These are phyloP conservation scores for Tiliacea aurago DNA, from an alignment of 2,888 invertebrate genomes.

Conservation along the genomic window DNA sequence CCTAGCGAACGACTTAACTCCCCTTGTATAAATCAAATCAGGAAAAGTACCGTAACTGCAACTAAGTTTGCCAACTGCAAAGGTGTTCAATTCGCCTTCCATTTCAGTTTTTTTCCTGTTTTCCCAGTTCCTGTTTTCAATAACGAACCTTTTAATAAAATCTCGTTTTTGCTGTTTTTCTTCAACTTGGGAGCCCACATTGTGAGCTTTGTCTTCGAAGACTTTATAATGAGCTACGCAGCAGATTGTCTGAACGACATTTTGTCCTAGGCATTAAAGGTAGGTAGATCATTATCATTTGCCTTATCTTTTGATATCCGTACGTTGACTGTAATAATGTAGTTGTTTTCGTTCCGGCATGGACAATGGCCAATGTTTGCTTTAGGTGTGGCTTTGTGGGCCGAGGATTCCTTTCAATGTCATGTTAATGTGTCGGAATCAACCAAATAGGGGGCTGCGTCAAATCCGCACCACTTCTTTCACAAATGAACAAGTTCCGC, in stretches of 20 bases:
- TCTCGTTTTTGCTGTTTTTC: not conserved
- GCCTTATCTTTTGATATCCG: slow-evolving; percentile 65
- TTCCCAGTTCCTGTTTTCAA: slow-evolving; percentile 15
- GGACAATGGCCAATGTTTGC: slow-evolving; percentile 77
- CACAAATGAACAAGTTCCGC: slow-evolving; percentile 79
- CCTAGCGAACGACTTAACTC: slow-evolving; percentile 49
- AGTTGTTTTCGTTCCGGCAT: slow-evolving; percentile 66
- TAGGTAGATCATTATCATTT: slow-evolving; percentile 41
- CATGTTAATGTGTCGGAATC: slow-evolving; percentile 72
- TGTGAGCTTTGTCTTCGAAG: not conserved
- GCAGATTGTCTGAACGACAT: not conserved
- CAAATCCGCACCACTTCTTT: slow-evolving; percentile 52
- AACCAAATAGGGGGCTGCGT: slow-evolving; percentile 61
- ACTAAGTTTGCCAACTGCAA: slow-evolving; percentile 38
- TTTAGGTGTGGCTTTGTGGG: slow-evolving; percentile 59
- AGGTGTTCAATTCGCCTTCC: slow-evolving; percentile 35
- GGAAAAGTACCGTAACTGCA: slow-evolving; percentile 48
- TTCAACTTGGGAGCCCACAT: not conserved
- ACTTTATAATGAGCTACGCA: slow-evolving; percentile 6
- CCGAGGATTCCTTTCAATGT: slow-evolving; percentile 70
- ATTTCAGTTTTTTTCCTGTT: slow-evolving; percentile 33
- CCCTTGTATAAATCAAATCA: slow-evolving; percentile 62
- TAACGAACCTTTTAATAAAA: slow-evolving; percentile 16
- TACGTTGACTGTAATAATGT: slow-evolving; percentile 64
- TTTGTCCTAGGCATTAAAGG: slow-evolving; percentile 11